Percentiles rank a stretch among this genome's conserved stretches.
Conservation (phyloP, 92 coral and sea anemone genomes). For the Phenganax marumi region DNA sequence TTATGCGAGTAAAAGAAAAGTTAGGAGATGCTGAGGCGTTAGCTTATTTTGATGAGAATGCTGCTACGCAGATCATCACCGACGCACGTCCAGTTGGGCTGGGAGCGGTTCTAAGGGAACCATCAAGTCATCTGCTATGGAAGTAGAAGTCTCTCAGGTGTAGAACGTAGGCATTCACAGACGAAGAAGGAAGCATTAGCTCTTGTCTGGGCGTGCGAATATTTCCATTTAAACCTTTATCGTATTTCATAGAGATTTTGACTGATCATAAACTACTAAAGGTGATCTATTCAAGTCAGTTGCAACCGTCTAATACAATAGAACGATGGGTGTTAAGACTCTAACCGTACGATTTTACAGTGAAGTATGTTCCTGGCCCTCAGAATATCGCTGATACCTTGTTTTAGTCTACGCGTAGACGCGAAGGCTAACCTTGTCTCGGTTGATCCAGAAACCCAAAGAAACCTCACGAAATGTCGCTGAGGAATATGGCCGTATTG, state of each 20-base stretch:
- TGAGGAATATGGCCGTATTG: not conserved
- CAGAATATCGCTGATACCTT: constrained; percentile 17
- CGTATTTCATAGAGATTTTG: not conserved
- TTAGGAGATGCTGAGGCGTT: no score
- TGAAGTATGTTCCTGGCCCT: constrained; percentile 2
- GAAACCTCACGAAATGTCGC: not conserved
- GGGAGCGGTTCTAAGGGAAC: constrained; percentile 3
- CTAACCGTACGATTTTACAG: no score
- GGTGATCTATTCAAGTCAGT: not conserved
- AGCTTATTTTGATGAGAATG: not conserved
- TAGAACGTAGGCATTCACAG: not conserved
- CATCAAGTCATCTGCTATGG: not conserved
- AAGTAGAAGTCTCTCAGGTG: constrained; percentile 1
- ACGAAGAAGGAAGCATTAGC: constrained; percentile 16
- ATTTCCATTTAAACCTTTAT: constrained; percentile 1
- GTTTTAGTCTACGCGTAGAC: no score
- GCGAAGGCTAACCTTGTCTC: no score
- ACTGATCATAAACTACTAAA: not conserved
- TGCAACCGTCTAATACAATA: not conserved
- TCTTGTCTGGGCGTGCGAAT: constrained; percentile 18
- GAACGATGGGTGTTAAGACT: constrained; percentile 8
- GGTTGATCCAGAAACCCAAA: not conserved
- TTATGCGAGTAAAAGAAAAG: constrained; percentile 3
- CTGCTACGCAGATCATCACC: constrained; percentile 1
- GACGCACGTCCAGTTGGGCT: constrained; percentile 10